phyloP scores from a whole-genome alignment of 2,797 vertebrate species.

The Sebastes trivittatus region DNA sequence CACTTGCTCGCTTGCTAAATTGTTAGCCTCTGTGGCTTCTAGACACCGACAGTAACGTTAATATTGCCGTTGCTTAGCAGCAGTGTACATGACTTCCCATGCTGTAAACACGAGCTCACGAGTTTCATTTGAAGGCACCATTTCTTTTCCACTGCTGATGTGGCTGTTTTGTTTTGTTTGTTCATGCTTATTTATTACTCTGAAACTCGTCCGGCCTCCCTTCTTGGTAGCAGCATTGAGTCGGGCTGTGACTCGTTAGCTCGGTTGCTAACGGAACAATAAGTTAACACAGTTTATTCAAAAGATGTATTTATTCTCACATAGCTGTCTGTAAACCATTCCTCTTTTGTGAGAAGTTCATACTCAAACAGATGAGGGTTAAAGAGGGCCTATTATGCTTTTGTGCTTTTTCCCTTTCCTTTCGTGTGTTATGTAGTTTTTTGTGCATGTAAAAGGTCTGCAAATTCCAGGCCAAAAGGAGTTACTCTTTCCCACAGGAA shows the following conservation, averaged over 20 bases:
- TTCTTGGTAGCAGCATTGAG: not conserved
- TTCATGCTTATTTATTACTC: too few species aligned
- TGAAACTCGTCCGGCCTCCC: too few species aligned
- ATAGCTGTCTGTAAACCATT: not conserved
- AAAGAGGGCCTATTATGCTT: not conserved
- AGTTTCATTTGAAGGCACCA: too few species aligned
- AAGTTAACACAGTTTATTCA: not conserved
- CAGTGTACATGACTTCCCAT: too few species aligned
- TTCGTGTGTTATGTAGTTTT: not conserved
- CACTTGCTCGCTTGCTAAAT: too few species aligned
- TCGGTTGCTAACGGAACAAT: not conserved
- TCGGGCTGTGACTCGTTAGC: not conserved
- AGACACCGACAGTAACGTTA: too few species aligned
- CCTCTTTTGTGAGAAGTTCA: not conserved
- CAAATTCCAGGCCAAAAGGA: not conserved
- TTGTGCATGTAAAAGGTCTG: not conserved
- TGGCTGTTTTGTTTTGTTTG: too few species aligned
- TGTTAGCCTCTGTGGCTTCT: too few species aligned
- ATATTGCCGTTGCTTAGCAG: too few species aligned
- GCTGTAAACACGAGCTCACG: too few species aligned
- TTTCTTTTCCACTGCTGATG: too few species aligned
- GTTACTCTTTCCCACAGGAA: not conserved
- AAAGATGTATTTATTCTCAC: not conserved
- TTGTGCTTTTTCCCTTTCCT: too few species aligned
- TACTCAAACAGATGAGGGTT: not conserved